Evolutionary conservation across 2,797 vertebrate genomes (phyloP).

Genomic region (Novumbra hubbsi): DNA sequence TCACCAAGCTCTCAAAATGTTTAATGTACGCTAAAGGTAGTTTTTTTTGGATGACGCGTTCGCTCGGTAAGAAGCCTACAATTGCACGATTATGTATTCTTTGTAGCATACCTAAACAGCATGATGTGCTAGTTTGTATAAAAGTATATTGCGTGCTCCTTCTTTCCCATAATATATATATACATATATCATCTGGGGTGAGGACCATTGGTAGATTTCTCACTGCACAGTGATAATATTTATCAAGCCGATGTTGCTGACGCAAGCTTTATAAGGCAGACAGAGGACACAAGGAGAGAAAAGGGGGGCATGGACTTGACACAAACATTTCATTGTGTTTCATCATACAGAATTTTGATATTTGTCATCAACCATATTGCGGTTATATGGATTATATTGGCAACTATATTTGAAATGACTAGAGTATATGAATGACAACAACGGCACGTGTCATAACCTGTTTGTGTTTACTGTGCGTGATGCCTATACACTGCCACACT

Average conservation of each 20-base stretch:
- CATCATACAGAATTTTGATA: slow-evolving; percentile 19
- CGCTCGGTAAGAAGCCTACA: slow-evolving; percentile 69
- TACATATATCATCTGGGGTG: slow-evolving; percentile 1
- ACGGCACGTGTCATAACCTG: slow-evolving; percentile 62
- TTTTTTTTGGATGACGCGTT: slow-evolving; percentile 61
- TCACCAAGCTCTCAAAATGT: slow-evolving; percentile 54
- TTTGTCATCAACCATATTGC: background rate
- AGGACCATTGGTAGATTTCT: background rate
- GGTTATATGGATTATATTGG: slow-evolving; percentile 9
- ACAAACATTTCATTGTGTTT: slow-evolving; percentile 41
- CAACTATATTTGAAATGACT: background rate
- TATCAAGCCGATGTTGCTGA: slow-evolving; percentile 70
- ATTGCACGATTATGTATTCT: slow-evolving; percentile 58
- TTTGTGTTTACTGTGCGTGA: slow-evolving; percentile 37
- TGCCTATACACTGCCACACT: slow-evolving; percentile 3
- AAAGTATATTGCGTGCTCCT: slow-evolving; percentile 52
- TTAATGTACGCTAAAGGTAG: slow-evolving; percentile 48
- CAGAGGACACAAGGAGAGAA: slow-evolving; percentile 51
- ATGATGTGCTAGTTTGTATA: slow-evolving; percentile 63
- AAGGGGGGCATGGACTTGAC: slow-evolving; percentile 48
- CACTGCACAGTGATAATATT: slow-evolving; percentile 39
- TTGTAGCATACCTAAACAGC: slow-evolving; percentile 25
- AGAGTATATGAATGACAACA: slow-evolving; percentile 51
- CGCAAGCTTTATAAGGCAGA: slow-evolving; percentile 61
- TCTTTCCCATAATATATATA: background rate